Conservation (phyloP, 92 coral and sea anemone genomes). For the Siderastrea siderea region DNA sequence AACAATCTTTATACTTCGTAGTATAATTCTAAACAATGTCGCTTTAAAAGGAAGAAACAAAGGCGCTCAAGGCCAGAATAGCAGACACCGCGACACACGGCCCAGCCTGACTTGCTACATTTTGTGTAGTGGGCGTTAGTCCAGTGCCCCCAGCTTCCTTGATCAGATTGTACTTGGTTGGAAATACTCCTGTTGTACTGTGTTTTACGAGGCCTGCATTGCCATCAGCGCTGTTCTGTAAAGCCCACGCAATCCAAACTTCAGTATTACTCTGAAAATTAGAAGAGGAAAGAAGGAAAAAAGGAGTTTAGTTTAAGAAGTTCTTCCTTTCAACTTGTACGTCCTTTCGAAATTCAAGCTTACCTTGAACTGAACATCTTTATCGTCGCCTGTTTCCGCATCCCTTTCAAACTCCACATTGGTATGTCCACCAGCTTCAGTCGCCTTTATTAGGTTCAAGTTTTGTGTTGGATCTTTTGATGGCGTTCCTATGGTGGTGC, state of each 20-base stretch:
- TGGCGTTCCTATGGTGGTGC: background rate
- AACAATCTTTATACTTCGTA: too few species aligned
- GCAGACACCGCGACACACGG: background rate
- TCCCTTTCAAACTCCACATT: slow-evolving; percentile 1
- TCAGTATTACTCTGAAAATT: background rate
- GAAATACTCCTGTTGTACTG: background rate
- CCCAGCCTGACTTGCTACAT: background rate
- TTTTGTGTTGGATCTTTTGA: background rate
- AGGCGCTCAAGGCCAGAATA: background rate
- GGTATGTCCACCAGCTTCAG: background rate
- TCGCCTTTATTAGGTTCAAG: background rate
- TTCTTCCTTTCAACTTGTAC: too few species aligned
- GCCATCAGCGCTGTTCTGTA: background rate
- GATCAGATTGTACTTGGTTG: slow-evolving; percentile 13
- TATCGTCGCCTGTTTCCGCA: background rate
- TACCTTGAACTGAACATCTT: slow-evolving; percentile 25
- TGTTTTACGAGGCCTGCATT: background rate
- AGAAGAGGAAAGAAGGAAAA: background rate
- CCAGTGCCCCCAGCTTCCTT: background rate
- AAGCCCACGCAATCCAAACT: slow-evolving; percentile 20
- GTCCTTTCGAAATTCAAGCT: background rate
- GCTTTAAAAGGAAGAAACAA: background rate
- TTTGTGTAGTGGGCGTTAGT: background rate
- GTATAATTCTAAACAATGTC: background rate
- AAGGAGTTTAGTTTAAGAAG: too few species aligned